Conservation (phyloP, 1,140 invertebrate genomes). For the Nebria ingens region DNA sequence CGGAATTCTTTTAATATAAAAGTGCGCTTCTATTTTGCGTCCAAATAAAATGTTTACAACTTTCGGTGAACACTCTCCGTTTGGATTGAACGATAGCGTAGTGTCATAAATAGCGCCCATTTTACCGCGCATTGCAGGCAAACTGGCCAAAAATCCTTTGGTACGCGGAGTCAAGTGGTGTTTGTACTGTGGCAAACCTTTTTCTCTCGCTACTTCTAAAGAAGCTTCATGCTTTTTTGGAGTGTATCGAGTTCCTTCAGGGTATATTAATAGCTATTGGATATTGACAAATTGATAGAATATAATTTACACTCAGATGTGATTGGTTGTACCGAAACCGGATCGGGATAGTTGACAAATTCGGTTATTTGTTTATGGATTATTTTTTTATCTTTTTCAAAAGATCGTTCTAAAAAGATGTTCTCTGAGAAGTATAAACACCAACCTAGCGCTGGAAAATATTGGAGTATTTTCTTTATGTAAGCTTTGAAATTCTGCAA, state of each 20-base stretch:
- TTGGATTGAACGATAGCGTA: conserved; percentile 15
- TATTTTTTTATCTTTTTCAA: conserved; percentile 71
- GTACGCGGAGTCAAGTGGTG: conserved; percentile 82
- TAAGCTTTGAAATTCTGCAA: conserved; percentile 84
- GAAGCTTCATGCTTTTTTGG: conserved; percentile 72
- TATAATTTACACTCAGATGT: no score
- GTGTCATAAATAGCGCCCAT: conserved; percentile 42
- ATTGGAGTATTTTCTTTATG: conserved; percentile 79
- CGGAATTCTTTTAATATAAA: background rate
- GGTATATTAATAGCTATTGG: conserved; percentile 75
- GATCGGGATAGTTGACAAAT: conserved; percentile 72
- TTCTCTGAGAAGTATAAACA: conserved; percentile 83
- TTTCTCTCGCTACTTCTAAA: conserved; percentile 71
- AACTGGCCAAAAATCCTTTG: conserved; percentile 69
- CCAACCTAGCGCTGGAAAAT: conserved; percentile 83
- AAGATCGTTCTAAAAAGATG: conserved; percentile 80
- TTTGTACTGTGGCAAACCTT: conserved; percentile 69
- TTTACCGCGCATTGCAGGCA: conserved; percentile 54
- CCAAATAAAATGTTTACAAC: conserved; percentile 15
- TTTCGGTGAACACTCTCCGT: conserved; percentile 14
- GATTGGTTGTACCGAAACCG: conserved; percentile 74
- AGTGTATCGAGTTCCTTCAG: conserved; percentile 86
- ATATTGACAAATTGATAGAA: no score
- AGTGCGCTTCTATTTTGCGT: conserved; percentile 12
- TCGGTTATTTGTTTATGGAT: conserved; percentile 65